Percentiles rank a stretch among this genome's conserved stretches.
These are phyloP conservation scores for Hyla sarda DNA, from an alignment of 2,113 vertebrate genomes.

Conservation along the genomic window DNA sequence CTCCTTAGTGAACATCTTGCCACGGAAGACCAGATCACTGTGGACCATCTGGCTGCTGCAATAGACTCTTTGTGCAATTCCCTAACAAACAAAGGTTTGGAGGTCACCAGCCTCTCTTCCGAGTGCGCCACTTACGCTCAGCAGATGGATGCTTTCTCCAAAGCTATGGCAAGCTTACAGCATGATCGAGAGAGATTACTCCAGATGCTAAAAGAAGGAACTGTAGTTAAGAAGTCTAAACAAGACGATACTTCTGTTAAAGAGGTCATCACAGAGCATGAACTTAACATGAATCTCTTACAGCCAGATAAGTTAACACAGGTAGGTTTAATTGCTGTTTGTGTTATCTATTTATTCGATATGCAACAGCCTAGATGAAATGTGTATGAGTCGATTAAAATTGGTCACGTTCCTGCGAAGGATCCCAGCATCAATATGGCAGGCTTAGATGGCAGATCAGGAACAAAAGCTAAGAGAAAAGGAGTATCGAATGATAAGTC, in stretches of 20 bases:
- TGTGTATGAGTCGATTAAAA: neutral
- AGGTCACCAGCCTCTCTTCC: constrained; percentile 70
- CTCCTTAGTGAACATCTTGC: constrained; percentile 61
- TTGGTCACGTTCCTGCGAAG: neutral
- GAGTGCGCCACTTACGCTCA: constrained; percentile 70
- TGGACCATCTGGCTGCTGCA: constrained; percentile 67
- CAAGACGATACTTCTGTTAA: constrained; percentile 67
- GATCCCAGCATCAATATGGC: neutral
- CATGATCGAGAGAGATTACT: constrained; percentile 82
- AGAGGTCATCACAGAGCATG: constrained; percentile 62
- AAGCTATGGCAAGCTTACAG: constrained; percentile 87
- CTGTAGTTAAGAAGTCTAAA: constrained; percentile 69
- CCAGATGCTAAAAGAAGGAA: constrained; percentile 74
- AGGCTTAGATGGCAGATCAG: neutral
- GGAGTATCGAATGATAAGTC: neutral
- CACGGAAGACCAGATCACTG: constrained; percentile 68
- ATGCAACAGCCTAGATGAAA: neutral
- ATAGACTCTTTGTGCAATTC: constrained; percentile 72
- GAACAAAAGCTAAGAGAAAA: neutral
- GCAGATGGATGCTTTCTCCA: constrained; percentile 83
- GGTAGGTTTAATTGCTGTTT: constrained; percentile 69
- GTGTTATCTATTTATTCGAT: neutral
- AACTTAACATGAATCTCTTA: constrained; percentile 64
- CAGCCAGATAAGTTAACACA: constrained; percentile 63
- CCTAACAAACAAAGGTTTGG: constrained; percentile 69